Percentiles rank a stretch among this genome's conserved stretches.
Conservation (phyloP, 1,140 invertebrate species). For the Danaus plexippus region DNA sequence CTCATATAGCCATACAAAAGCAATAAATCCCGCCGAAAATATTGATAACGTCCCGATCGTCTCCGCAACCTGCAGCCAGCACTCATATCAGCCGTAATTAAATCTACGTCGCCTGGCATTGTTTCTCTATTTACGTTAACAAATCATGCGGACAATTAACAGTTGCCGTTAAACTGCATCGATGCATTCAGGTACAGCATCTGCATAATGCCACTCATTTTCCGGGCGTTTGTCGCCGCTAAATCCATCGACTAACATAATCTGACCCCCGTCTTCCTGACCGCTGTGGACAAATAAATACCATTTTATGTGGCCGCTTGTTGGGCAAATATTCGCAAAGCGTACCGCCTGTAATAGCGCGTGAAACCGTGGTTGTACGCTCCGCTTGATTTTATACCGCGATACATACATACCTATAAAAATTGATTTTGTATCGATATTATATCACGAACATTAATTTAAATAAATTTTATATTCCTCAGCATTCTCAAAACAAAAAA, state of each 20-base stretch:
- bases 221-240: conserved; percentile 47
- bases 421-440: conserved; percentile 18
- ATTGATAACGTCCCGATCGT: conserved; percentile 35
- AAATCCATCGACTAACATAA: conserved; percentile 24
- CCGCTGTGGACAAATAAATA: conserved; percentile 9
- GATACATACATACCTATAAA: conserved; percentile 20
- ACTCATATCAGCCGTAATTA: conserved; percentile 31
- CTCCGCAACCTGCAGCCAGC: conserved; percentile 16
- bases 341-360: conserved; percentile 41
- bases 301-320: conserved; percentile 15
- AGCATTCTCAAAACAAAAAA: too few species aligned
- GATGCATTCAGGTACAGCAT: conserved; percentile 36
- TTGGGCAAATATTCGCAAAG: conserved; percentile 36
- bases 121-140: conserved; percentile 31
- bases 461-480: too few species aligned
- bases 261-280: conserved; percentile 21
- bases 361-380: conserved; percentile 39
- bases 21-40: conserved; percentile 44
- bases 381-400: conserved; percentile 18
- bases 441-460: too few species aligned
- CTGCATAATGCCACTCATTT: conserved; percentile 61
- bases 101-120: conserved; percentile 21
- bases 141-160: conserved; percentile 33
- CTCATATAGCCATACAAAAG: conserved; percentile 26
- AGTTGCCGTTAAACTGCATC: conserved; percentile 30